These are phyloP conservation scores for Cantharis nigra DNA, from an alignment of 2,888 invertebrate species.

Conservation along the genomic window DNA sequence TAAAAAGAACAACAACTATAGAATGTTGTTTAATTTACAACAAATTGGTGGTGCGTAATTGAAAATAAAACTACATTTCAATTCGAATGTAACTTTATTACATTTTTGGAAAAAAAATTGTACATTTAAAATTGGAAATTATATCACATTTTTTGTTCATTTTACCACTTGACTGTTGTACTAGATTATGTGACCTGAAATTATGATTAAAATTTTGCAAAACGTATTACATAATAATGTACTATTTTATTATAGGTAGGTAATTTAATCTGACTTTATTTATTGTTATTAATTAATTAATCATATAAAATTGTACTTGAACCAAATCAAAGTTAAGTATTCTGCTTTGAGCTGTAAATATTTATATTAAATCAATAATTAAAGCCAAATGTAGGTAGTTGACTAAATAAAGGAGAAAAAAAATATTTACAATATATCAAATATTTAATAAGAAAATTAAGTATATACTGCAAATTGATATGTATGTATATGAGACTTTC, in stretches of 20 bases:
- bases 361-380: constrained; percentile 1
- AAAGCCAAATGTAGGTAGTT: constrained; percentile 11
- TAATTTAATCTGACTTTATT: neutral
- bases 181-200: neutral
- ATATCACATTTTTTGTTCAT: neutral
- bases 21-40: neutral
- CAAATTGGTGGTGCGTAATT: neutral
- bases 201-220: neutral
- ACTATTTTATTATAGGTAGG: neutral
- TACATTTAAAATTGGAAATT: constrained; percentile 18
- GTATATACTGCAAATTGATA: constrained; percentile 26
- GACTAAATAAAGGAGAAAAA: constrained; percentile 11
- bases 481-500: constrained; percentile 26
- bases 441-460: constrained; percentile 20
- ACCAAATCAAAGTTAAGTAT: neutral
- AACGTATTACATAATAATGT: neutral
- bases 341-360: neutral
- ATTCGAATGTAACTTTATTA: constrained; percentile 26
- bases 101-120: constrained; percentile 24
- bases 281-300: neutral
- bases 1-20: neutral
- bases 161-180: neutral
- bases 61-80: constrained; percentile 11
- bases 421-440: constrained; percentile 20
- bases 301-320: neutral